Evolutionary conservation across 2,113 vertebrate genomes (phyloP), one percentile per base, ranked within the genome.

Genomic region (Tetrao urogallus): DNA sequence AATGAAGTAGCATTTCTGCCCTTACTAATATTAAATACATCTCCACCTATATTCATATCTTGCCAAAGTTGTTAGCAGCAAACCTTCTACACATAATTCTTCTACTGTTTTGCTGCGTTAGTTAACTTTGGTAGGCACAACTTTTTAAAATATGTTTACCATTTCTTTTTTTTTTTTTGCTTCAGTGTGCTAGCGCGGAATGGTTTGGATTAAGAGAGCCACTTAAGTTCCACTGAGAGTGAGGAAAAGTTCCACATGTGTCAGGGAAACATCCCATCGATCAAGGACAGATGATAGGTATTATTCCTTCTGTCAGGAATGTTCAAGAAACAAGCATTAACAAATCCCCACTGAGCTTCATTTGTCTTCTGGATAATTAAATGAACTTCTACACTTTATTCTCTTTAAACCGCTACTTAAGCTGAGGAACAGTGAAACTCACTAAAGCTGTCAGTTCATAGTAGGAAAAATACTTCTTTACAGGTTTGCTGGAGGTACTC

Each of bases 341-440:
- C 8, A 73, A 92, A 87, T 85, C 63, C 45, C 66, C 27, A 40
- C 6, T 24, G 64, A 92, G 38, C 22, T n/a, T 13, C 5, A 73
- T 54, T 91, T 83, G 60, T 74, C 54, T 87, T 96, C 70, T 27
- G 14, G 54, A 43, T 82, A 87, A 90, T 80, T 90, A 88, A 81
- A 71, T 8, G 27, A 36, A 38, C 36, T 75, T 86, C 45, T 32
- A 50, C 10, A 57, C 16, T 79, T 72, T 12, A 27, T 42, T 81
- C 56, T 89, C 8, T 47, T 86, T 61, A 72, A 93, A 36, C n/a
- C 58, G 63, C 78, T 76, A 70, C 22, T 61, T 64, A 38, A 82
- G 34, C 7, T 70, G 50, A 84, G 0, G 11, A 94, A n/a, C 8
- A 94, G 40, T 0, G 0, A 82, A 69, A 91, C 13, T 20, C 73